phyloP scores from a whole-genome alignment of 2,113 vertebrate genomes.

The Sapayoa aenigma region DNA sequence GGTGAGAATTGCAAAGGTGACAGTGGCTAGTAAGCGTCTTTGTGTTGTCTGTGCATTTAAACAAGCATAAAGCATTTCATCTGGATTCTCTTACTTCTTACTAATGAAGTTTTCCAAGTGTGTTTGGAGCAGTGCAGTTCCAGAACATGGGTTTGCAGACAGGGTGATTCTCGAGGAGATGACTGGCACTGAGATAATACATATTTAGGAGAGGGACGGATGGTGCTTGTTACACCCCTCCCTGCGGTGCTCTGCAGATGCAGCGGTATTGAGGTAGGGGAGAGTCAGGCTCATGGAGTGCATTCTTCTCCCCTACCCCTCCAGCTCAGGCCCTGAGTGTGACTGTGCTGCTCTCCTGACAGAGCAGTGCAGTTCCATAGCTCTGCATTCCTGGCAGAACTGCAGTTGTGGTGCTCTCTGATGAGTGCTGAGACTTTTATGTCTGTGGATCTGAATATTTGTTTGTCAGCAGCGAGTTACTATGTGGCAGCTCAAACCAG shows the following conservation, averaged over 20 bases:
- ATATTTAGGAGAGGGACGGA: background rate
- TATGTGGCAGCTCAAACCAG: background rate
- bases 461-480: background rate
- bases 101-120: background rate
- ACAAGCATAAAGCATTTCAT: background rate
- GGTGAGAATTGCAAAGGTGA: background rate
- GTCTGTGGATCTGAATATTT: background rate
- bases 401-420: background rate
- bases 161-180: background rate
- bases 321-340: accelerated
- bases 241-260: background rate
- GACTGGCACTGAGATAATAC: background rate
- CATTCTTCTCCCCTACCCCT: background rate
- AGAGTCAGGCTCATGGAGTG: background rate
- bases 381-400: background rate
- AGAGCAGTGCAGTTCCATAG: background rate
- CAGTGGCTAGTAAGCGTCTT: background rate
- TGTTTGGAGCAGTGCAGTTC: background rate
- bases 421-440: background rate
- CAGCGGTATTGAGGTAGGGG: background rate
- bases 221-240: background rate
- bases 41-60: background rate
- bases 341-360: background rate
- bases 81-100: background rate
- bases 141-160: background rate